phyloP scores from a whole-genome alignment of 2,113 vertebrate genomes.

The Piaya cayana region DNA sequence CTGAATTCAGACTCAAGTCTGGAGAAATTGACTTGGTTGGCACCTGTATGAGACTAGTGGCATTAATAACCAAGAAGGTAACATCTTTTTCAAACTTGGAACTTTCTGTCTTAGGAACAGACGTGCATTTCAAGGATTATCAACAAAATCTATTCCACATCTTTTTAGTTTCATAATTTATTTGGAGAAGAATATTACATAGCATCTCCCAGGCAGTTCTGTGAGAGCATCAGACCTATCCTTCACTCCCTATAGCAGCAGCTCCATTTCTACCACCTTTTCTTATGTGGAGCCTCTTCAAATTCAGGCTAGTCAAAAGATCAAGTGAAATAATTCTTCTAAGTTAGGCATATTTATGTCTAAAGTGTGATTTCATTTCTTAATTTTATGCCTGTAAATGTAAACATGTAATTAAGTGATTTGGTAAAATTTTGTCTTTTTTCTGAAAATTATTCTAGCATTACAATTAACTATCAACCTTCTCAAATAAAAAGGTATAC shows the following conservation, averaged over 20 bases:
- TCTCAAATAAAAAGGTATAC: neutral
- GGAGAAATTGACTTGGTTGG: neutral
- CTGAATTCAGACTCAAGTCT: neutral
- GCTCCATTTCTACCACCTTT: neutral
- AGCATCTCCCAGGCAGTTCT: neutral
- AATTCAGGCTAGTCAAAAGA: neutral
- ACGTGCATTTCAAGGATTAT: neutral
- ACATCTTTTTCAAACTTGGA: neutral
- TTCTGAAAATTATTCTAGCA: neutral
- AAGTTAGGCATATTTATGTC: neutral
- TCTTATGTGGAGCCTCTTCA: neutral
- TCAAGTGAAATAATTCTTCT: neutral
- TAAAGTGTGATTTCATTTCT: neutral
- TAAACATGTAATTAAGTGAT: neutral
- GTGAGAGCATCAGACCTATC: neutral
- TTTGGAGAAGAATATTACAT: neutral
- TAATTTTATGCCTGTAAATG: neutral
- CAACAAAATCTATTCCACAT: neutral
- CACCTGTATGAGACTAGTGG: neutral
- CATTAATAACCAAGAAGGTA: neutral
- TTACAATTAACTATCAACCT: neutral
- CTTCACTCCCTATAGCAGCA: neutral
- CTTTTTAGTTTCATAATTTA: neutral
- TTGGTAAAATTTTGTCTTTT: neutral
- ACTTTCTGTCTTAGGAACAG: neutral